Evolutionary conservation across 2,888 invertebrate species (phyloP).

Genomic region (Aspidapion aeneum): DNA sequence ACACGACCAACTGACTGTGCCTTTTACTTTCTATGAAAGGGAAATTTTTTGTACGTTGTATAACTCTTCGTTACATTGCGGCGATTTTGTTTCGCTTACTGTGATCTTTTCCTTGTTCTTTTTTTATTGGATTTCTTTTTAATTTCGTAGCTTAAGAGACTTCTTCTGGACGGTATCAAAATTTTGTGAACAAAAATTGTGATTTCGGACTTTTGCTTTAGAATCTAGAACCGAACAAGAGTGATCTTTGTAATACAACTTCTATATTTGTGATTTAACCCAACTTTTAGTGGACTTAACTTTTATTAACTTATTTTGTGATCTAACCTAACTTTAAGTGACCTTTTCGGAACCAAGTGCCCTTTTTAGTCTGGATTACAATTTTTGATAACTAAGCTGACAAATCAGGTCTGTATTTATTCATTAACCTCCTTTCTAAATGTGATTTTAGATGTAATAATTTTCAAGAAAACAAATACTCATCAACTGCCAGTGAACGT

Average conservation of each 20-base stretch:
- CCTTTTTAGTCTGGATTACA: no score
- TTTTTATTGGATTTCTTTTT: not conserved
- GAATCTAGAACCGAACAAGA: not conserved
- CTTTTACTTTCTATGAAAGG: not conserved
- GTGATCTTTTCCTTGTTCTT: not conserved
- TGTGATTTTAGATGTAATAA: not conserved
- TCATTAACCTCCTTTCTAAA: no score
- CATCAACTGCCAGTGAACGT: not conserved
- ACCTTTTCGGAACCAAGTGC: no score
- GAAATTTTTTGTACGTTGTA: not conserved
- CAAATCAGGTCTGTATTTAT: no score
- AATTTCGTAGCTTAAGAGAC: not conserved
- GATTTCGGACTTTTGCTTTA: no score
- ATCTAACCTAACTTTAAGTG: no score
- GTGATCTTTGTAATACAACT: not conserved
- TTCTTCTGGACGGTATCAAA: no score
- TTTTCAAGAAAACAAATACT: not conserved
- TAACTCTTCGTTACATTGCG: not conserved
- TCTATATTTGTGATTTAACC: not conserved
- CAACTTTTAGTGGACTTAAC: no score
- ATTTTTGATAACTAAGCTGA: no score
- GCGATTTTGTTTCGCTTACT: not conserved
- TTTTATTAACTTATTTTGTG: no score
- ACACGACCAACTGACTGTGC: no score
- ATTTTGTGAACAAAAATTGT: no score